Base-by-base conservation (phyloP, 1,140 invertebrate species). In the Heliconius nattereri region DNA sequence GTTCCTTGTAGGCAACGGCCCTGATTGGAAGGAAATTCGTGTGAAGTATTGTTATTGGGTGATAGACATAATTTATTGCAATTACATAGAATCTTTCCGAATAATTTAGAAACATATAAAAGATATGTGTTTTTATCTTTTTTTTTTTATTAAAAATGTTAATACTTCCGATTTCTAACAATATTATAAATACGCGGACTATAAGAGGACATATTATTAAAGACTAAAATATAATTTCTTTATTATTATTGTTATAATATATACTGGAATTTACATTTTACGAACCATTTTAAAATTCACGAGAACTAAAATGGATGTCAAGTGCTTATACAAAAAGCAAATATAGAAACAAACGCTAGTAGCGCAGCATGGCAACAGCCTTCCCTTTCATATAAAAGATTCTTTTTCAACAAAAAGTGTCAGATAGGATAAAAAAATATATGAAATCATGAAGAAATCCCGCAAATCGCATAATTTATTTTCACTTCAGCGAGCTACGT, bases 381-480 rank as follows among this genome's bases (percentile, higher is more conserved):
- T 29, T 66, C 23, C 23, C 11, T 66, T 66, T 16, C 13, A 29
- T 26, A 11, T 26, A 66, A 66, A 66, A 66, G 26, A 29, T 29
- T 29, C 13, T 66, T 16, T 60, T 23, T 29, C 60, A 19, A 66
- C 11, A 66, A 66, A 26, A 66, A 5, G 7, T 66, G 26, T 29
- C 26, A 29, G 11, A 11, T 11, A 16, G 29, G 26, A 66, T 66
- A 66, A 66, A 66, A 29, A 66, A 29, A 16, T 66, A 66, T 57
- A n/a, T 66, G 60, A 16, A 66, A 66, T 60, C 57, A 29, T 7
- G 5, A 74, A 57, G 73, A 78, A 78, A 73, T 26, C n/a, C n/a
- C 54, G 11, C 71, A 73, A 81, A 82, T 81, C 75, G 49, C 73
- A 80, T 82, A 81, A 83, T 80, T 81, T 81, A 81, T 85, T 79